Conservation (phyloP, 2,113 vertebrate species). For the Hystrix brachyura region DNA sequence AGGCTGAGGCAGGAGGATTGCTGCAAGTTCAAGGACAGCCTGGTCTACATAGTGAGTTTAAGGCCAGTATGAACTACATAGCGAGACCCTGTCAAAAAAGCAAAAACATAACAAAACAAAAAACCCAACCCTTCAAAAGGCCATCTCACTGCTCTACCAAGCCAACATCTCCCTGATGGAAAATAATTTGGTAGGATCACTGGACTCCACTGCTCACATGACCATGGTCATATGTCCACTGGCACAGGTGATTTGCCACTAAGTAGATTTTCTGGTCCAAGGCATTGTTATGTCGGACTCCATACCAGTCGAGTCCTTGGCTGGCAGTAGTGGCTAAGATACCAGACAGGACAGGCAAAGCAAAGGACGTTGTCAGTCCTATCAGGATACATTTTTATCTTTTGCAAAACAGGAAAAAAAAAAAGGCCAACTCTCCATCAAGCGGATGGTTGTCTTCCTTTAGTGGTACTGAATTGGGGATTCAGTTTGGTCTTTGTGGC, state of each 20-base stretch:
- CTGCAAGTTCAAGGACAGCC: too few relatives aligned
- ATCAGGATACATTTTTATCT: neutral
- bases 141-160: neutral
- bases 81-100: too few relatives aligned
- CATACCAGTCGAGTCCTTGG: neutral
- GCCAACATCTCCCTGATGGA: neutral
- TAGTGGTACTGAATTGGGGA: neutral
- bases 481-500: neutral
- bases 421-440: neutral
- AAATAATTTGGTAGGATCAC: neutral
- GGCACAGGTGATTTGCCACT: neutral
- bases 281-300: neutral
- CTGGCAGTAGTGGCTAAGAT: neutral
- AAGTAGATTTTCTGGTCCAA: neutral
- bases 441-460: neutral
- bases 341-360: neutral
- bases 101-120: neutral
- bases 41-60: too few relatives aligned
- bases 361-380: neutral
- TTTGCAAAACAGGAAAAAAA: constrained; percentile 8
- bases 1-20: too few relatives aligned
- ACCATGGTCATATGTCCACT: neutral
- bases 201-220: neutral
- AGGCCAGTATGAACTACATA: too few relatives aligned
- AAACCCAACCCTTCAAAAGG: neutral